Percentiles rank a stretch among this genome's conserved stretches.
phyloP scores from a whole-genome alignment of 2,888 invertebrate genomes.

The Hanleya hanleyi region DNA sequence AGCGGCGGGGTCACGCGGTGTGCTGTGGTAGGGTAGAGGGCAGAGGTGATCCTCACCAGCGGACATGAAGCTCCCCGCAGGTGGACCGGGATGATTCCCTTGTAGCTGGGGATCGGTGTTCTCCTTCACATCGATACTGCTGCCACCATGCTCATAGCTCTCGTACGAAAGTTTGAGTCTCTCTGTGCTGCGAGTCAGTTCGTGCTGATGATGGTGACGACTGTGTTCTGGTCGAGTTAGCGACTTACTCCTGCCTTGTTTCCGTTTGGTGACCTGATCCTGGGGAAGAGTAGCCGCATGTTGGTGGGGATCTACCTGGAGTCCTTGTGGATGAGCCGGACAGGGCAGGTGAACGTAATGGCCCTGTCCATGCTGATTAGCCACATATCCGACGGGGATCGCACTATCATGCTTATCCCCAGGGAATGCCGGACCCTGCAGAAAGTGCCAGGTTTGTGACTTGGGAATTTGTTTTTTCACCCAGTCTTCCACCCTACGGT shows the following conservation, averaged over 20 bases:
- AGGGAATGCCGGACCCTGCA: neutral
- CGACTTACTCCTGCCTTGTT: neutral
- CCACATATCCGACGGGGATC: neutral
- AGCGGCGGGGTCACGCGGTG: neutral
- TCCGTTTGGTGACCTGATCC: neutral
- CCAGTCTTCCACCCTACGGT: conserved; percentile 60
- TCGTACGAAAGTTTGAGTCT: neutral
- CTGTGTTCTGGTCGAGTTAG: neutral
- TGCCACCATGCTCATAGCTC: conserved; percentile 5
- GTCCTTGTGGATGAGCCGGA: neutral
- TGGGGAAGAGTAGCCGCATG: neutral
- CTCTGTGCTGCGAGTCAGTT: neutral
- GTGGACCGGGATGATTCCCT: neutral
- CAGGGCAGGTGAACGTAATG: neutral
- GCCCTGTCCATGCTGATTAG: neutral
- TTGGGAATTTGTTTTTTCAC: conserved; percentile 56
- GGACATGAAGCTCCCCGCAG: neutral
- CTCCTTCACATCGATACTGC: neutral
- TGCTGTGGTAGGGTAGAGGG: neutral
- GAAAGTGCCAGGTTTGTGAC: conserved; percentile 37
- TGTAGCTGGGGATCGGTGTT: neutral
- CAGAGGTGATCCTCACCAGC: neutral
- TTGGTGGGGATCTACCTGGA: neutral
- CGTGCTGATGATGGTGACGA: neutral
- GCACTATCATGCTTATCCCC: neutral